Evolutionary conservation across 2,797 vertebrate species (phyloP).

Genomic region (Hylomyscus alleni): DNA sequence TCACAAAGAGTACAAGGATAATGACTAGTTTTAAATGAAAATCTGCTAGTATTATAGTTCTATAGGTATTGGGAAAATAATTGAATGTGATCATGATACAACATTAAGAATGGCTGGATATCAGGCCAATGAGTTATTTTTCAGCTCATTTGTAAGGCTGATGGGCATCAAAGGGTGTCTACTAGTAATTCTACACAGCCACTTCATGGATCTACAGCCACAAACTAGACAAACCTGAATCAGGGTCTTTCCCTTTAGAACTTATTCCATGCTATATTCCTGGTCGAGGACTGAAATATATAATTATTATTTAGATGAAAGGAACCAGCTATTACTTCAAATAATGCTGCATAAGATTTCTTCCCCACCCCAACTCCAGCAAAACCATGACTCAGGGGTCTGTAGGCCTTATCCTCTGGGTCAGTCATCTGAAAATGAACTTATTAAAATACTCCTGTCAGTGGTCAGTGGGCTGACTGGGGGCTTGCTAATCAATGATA

Average conservation of each 20-base stretch:
- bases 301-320: conserved; percentile 48
- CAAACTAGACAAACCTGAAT: conserved; percentile 32
- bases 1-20: conserved; percentile 47
- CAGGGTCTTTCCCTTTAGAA: not conserved
- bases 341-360: not conserved
- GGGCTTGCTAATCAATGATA: not conserved
- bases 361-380: not conserved
- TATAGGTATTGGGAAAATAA: not conserved
- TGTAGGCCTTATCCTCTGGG: conserved; percentile 7
- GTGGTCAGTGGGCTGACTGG: not conserved
- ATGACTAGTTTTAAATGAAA: conserved; percentile 8
- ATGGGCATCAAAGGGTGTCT: not conserved
- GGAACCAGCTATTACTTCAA: not conserved
- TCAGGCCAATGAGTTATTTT: not conserved
- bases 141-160: conserved; percentile 36
- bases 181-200: not conserved
- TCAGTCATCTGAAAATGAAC: not conserved
- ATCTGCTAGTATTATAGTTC: not conserved
- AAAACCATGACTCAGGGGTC: not conserved
- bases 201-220: conserved; percentile 21
- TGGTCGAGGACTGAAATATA: not conserved
- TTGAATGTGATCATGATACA: not conserved
- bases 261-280: conserved; percentile 37
- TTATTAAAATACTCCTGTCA: not conserved
- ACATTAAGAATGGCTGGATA: conserved; percentile 16